Evolutionary conservation across 2,797 vertebrate species (phyloP).

Genomic region (Limosa lapponica): DNA sequence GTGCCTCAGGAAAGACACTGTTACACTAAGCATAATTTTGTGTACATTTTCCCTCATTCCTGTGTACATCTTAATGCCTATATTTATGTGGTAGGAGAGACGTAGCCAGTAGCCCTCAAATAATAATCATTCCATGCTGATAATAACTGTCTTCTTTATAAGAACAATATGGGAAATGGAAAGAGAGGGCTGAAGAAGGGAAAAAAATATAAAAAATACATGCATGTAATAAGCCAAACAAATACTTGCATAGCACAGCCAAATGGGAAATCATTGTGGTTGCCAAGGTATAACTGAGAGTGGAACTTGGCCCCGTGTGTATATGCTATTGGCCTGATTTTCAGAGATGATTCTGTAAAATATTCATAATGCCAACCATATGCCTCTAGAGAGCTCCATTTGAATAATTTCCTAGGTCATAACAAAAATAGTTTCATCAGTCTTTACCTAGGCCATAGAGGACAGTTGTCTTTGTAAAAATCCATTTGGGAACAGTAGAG

Average conservation of each 20-base stretch:
- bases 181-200: background rate
- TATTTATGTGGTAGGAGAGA: slow-evolving; percentile 3
- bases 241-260: slow-evolving; percentile 23
- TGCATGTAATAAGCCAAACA: slow-evolving; percentile 6
- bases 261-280: slow-evolving; percentile 51
- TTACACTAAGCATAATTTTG: background rate
- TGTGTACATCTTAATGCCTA: background rate
- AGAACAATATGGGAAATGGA: background rate
- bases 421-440: slow-evolving; percentile 58
- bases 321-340: slow-evolving; percentile 61
- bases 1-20: background rate
- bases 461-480: slow-evolving; percentile 16
- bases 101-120: background rate
- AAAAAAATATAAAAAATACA: background rate
- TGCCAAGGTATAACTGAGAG: slow-evolving; percentile 50
- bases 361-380: slow-evolving; percentile 70
- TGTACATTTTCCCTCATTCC: background rate
- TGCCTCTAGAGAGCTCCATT: slow-evolving; percentile 45
- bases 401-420: slow-evolving; percentile 63
- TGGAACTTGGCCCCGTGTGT: slow-evolving; percentile 27
- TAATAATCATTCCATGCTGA: background rate
- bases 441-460: slow-evolving; percentile 33
- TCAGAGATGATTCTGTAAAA: slow-evolving; percentile 66
- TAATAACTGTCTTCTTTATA: background rate
- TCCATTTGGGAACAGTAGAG: background rate